Evolutionary conservation across 2,113 vertebrate species (phyloP).

Genomic region (Gopherus evgoodei): DNA sequence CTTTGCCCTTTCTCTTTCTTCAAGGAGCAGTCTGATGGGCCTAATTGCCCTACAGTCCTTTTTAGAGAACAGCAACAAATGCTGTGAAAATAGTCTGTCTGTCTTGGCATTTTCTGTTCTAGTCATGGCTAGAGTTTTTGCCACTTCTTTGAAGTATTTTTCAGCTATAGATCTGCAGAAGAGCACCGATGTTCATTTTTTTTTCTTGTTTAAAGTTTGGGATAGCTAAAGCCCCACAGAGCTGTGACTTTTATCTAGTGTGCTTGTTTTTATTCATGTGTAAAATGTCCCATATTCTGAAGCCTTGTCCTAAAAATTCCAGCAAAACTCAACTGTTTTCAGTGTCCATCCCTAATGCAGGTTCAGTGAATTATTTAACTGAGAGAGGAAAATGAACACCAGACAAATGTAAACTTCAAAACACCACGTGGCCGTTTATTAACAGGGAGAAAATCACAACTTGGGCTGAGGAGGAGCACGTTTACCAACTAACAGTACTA

Average conservation of each 20-base stretch:
- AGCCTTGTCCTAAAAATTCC: background rate
- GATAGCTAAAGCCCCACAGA: background rate
- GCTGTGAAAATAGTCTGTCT: background rate
- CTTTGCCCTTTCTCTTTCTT: background rate
- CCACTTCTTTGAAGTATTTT: background rate
- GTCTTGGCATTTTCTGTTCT: background rate
- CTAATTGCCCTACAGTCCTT: background rate
- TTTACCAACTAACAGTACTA: no score
- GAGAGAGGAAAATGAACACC: no score
- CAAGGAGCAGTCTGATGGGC: background rate
- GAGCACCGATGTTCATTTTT: fast-evolving
- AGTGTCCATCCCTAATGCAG: no score
- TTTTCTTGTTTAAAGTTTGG: background rate
- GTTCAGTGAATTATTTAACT: no score
- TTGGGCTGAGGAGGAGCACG: no score
- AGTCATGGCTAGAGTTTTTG: background rate
- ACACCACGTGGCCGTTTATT: no score
- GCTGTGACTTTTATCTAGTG: background rate
- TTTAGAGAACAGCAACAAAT: background rate
- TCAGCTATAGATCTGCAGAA: fast-evolving
- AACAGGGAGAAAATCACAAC: no score
- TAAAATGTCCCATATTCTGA: background rate
- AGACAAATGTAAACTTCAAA: no score
- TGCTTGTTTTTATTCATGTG: background rate
- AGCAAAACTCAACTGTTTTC: background rate